These are phyloP conservation scores for Dipodomys spectabilis DNA, from an alignment of 2,113 vertebrate genomes.

Conservation along the genomic window DNA sequence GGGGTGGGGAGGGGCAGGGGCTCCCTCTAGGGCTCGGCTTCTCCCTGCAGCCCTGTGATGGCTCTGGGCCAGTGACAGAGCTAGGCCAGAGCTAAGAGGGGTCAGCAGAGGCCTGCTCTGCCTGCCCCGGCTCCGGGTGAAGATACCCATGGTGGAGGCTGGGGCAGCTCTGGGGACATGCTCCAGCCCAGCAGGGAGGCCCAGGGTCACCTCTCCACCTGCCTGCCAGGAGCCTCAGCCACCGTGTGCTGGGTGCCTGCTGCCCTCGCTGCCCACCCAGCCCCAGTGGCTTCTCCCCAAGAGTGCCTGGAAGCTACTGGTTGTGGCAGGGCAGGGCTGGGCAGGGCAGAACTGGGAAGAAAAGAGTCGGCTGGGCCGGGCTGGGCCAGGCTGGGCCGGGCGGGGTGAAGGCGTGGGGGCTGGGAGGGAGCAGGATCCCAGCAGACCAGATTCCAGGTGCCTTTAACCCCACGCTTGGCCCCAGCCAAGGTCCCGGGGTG, in stretches of 20 bases:
- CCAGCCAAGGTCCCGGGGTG: too few relatives aligned
- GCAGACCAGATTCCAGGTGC: too few relatives aligned
- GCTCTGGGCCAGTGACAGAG: not conserved
- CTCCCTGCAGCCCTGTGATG: not conserved
- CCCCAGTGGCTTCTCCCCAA: too few relatives aligned
- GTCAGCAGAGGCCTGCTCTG: not conserved
- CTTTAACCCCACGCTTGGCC: too few relatives aligned
- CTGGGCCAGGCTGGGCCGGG: not conserved
- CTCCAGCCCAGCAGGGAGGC: not conserved
- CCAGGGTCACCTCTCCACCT: not conserved
- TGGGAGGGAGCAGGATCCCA: too few relatives aligned
- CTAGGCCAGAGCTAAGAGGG: not conserved
- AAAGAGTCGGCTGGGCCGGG: too few relatives aligned
- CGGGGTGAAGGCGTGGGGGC: too few relatives aligned
- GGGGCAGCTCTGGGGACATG: accelerated
- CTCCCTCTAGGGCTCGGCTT: not conserved
- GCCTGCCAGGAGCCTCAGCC: accelerated
- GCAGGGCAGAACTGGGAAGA: not conserved
- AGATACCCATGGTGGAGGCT: not conserved
- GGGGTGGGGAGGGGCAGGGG: too few relatives aligned
- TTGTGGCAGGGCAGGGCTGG: too few relatives aligned
- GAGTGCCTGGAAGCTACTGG: not conserved
- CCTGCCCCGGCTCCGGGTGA: not conserved
- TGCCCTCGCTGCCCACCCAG: too few relatives aligned
- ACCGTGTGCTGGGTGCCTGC: not conserved